Evolutionary conservation across 2,113 vertebrate genomes (phyloP).

Genomic region (Oryctolagus cuniculus): DNA sequence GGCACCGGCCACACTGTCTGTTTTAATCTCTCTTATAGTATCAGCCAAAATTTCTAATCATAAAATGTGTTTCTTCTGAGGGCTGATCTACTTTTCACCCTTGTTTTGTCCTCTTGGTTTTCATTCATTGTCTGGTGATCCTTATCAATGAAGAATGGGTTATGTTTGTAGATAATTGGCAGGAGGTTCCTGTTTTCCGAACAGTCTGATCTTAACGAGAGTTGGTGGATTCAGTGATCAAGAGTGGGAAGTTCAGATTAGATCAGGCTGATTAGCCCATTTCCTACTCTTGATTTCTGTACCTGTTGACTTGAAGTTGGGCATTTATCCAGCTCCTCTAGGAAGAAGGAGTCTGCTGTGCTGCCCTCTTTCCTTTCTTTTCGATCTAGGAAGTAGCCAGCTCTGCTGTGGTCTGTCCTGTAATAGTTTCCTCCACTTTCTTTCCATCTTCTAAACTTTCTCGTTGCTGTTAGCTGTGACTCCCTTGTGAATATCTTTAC

Average conservation of each 20-base stretch:
- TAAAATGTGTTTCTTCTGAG: background rate
- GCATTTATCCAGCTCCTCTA: too few relatives aligned
- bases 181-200: slow-evolving; percentile 25
- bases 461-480: background rate
- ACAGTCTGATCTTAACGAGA: background rate
- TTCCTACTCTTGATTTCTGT: slow-evolving; percentile 2
- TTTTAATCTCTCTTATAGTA: background rate
- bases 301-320: background rate
- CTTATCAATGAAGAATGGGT: background rate
- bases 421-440: too few relatives aligned
- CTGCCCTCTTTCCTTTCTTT: too few relatives aligned
- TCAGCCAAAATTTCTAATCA: slow-evolving; percentile 26
- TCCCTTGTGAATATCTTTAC: background rate
- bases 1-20: too few relatives aligned
- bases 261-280: background rate
- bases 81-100: background rate
- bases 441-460: background rate
- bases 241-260: slow-evolving; percentile 19
- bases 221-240: background rate
- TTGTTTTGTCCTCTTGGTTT: background rate
- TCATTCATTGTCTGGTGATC: background rate
- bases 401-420: background rate
- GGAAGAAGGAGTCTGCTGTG: too few relatives aligned
- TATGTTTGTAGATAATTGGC: background rate
- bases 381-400: background rate